A percentile compares a stretch with the other conserved stretches of the same genome.
phyloP scores from a whole-genome alignment of 1,140 invertebrate species.

The Drosophila ogumai region DNA sequence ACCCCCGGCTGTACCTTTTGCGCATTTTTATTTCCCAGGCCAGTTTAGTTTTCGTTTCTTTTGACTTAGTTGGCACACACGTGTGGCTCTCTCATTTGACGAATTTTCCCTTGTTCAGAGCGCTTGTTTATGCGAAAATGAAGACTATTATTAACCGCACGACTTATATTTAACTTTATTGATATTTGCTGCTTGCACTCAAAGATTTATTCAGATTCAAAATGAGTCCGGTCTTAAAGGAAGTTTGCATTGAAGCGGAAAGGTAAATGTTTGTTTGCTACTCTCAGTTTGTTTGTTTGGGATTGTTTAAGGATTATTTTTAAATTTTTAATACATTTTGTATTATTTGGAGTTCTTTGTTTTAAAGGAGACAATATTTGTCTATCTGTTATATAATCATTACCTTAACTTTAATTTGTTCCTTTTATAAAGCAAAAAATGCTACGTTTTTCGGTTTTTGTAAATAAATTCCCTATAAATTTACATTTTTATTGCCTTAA shows the following conservation, averaged over 20 bases:
- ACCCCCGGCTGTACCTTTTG: conserved; percentile 22
- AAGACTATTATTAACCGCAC: conserved; percentile 33
- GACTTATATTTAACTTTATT: conserved; percentile 39
- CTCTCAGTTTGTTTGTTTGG: conserved; percentile 8
- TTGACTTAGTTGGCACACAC: conserved; percentile 25
- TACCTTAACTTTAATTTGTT: background rate
- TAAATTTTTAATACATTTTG: conserved; percentile 7
- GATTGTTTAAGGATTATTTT: background rate
- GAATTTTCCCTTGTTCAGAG: background rate
- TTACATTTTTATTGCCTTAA: background rate
- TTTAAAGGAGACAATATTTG: background rate
- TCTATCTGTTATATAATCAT: background rate
- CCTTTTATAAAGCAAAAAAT: too few species aligned
- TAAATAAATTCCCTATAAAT: background rate
- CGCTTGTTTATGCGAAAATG: conserved; percentile 16
- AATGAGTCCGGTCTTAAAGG: background rate
- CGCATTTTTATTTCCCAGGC: conserved; percentile 22
- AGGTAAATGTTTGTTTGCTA: conserved; percentile 24
- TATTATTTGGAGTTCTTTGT: background rate
- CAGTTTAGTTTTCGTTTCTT: background rate
- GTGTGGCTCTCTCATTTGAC: conserved; percentile 36
- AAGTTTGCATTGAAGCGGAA: conserved; percentile 22
- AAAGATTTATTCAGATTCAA: conserved; percentile 1
- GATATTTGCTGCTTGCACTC: conserved; percentile 28
- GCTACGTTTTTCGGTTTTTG: too few species aligned